These are phyloP conservation scores for Spatulosminthurus flaviceps DNA, from an alignment of 2,888 invertebrate species.

Conservation along the genomic window DNA sequence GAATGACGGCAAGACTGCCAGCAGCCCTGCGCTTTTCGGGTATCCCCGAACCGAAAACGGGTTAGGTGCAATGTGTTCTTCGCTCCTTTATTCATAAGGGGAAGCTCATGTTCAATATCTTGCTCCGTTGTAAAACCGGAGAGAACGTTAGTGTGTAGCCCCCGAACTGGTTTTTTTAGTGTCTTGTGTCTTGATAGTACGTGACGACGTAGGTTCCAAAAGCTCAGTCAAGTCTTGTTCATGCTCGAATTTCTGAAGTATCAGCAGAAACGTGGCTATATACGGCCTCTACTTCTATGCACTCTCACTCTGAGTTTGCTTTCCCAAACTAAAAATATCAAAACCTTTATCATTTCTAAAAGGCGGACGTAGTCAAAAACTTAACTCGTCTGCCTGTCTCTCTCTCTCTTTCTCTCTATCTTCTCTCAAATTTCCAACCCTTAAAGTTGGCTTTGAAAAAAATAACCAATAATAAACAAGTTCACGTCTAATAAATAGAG, in stretches of 20 bases:
- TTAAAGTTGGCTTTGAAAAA: no score
- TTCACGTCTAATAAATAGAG: no score
- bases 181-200: neutral
- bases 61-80: neutral
- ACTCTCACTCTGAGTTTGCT: neutral
- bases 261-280: neutral
- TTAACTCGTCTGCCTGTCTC: no score
- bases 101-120: neutral
- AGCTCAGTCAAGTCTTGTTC: neutral
- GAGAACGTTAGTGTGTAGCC: neutral
- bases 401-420: no score
- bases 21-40: slow-evolving; percentile 23
- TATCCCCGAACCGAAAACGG: slow-evolving; percentile 16
- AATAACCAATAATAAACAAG: no score
- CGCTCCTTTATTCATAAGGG: neutral
- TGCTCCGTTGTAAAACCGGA: neutral
- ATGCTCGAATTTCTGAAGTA: neutral
- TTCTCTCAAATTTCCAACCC: no score
- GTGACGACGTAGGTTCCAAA: neutral
- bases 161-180: neutral
- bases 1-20: slow-evolving; percentile 18
- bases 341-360: neutral
- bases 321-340: slow-evolving; percentile 32
- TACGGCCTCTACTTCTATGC: neutral
- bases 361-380: no score